Evolutionary conservation across 2,113 vertebrate species (phyloP).

Genomic region (Heterochromis multidens): DNA sequence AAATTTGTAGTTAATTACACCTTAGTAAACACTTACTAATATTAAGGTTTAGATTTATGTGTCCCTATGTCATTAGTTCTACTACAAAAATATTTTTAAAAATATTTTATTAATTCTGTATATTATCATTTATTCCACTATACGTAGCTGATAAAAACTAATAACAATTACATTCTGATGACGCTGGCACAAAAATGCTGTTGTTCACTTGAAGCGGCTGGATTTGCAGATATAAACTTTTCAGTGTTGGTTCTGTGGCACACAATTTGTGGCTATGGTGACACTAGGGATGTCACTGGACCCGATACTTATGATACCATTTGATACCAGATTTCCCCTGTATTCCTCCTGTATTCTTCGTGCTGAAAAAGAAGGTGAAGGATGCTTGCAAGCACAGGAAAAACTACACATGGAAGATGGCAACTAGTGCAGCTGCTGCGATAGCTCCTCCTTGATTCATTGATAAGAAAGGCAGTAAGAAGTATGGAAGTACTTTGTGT

Average conservation of each 20-base stretch:
- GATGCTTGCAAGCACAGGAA: too few species aligned
- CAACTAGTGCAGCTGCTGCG: too few species aligned
- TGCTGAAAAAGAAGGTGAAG: too few species aligned
- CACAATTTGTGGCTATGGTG: not conserved
- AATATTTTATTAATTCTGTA: not conserved
- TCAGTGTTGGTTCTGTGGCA: not conserved
- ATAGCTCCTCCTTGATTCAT: not conserved
- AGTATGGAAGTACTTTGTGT: not conserved
- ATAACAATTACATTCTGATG: not conserved
- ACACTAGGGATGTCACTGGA: not conserved
- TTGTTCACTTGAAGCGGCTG: not conserved
- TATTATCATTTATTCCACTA: not conserved
- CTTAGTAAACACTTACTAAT: not conserved
- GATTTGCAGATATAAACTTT: not conserved
- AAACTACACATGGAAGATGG: too few species aligned
- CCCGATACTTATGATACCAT: too few species aligned
- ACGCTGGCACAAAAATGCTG: not conserved
- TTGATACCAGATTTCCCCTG: not conserved
- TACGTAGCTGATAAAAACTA: not conserved
- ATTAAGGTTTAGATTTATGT: not conserved
- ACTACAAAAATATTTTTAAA: rapidly evolving
- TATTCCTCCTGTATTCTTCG: too few species aligned
- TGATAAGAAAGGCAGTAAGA: not conserved
- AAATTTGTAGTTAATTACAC: not conserved
- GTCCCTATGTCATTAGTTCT: not conserved